These are phyloP conservation scores for Pachypanchax playfairii DNA, from an alignment of 2,113 vertebrate genomes.

Conservation along the genomic window DNA sequence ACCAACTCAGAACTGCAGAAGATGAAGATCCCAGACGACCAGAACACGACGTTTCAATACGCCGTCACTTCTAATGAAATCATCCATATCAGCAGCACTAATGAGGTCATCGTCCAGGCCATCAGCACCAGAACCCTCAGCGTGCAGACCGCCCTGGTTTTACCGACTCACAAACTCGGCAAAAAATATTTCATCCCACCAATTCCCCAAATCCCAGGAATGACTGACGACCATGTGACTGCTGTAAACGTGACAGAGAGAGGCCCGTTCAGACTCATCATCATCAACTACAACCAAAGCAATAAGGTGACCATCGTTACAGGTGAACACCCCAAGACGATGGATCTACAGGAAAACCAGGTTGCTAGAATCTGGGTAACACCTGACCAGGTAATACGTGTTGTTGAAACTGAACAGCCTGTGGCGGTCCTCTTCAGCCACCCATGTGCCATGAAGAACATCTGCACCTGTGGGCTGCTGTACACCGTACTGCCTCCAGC, in stretches of 20 bases:
- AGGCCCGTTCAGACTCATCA: constrained; percentile 55
- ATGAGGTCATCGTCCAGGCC: constrained; percentile 36
- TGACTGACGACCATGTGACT: not conserved
- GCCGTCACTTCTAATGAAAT: not conserved
- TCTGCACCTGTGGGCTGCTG: constrained; percentile 68
- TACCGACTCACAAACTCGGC: constrained; percentile 39
- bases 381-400: rapidly evolving
- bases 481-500: constrained; percentile 45
- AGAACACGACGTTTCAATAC: too few species aligned
- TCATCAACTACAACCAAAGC: constrained; percentile 22
- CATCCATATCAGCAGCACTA: constrained; percentile 31
- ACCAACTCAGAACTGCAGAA: constrained; percentile 17
- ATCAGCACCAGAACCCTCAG: constrained; percentile 34
- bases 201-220: not conserved
- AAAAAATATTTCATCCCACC: constrained; percentile 59
- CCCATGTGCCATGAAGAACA: constrained; percentile 19
- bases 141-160: constrained; percentile 56
- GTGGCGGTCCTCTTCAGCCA: constrained; percentile 69
- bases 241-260: not conserved
- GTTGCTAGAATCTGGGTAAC: constrained; percentile 25
- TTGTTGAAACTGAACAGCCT: rapidly evolving
- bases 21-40: rapidly evolving
- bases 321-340: rapidly evolving
- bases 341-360: not conserved
- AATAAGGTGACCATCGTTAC: constrained; percentile 32